Evolutionary conservation across 2,888 invertebrate genomes (phyloP), one percentile per base, ranked within the genome.

Genomic region (Aplocera efformata): DNA sequence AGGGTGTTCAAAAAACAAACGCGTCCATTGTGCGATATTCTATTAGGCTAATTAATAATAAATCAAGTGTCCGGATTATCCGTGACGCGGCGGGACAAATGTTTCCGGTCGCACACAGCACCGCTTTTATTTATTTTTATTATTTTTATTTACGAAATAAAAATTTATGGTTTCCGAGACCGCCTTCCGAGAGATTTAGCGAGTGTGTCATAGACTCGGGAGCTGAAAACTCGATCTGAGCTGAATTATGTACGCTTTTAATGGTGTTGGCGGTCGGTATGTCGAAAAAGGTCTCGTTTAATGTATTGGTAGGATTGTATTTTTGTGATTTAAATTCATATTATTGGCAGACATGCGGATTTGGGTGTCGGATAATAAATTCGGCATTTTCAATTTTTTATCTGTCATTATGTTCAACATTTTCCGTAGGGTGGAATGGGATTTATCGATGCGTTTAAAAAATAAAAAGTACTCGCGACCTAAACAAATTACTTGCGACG

Each of bases 141-240:
- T 85, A 82, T 85, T 86, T 83, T 86, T 81, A 80, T 84, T 80
- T 81, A 78, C 74, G 69, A 78, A 82, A 82, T 77, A 83, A 76
- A 77, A 85, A 86, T 86, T 85, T 86, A 88, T 80, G 73, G 75
- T 59, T 66, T 61, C 48, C 56, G 68, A 72, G 76, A 79, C 82
- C 86, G 86, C 86, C 86, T 86, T 84, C 79, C 73, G 78, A 73
- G 80, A 84, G 85, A 85, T 85, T 83, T 83, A 83, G 83, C 82
- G 81, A 72, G 77, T 71, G 73, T 78, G 84, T 80, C 85, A 83
- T 82, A 85, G 84, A 83, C 77, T 78, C 70, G 73, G 70, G 67
- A 72, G 74, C 73, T 74, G 79, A 69, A 72, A 72, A 72, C 76
- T 73, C 77, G 79, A 77, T 76, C 79, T 68, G 68, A 59, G 67